Base-by-base conservation (phyloP, 2,888 invertebrate genomes). In the Eustalomyia histrio region DNA sequence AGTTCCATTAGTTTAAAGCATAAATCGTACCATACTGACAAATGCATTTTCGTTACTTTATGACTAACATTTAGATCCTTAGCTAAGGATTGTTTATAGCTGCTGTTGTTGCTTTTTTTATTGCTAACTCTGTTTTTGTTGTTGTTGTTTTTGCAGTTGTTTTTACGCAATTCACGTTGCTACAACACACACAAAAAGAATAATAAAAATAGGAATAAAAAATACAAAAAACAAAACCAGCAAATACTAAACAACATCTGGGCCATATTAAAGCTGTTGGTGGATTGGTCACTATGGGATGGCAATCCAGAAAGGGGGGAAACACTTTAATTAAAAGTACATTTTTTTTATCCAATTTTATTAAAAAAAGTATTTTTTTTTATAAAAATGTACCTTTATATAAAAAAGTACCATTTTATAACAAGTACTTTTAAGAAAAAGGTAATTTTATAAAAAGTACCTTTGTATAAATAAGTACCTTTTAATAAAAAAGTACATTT, bases 1-100 rank as follows among this genome's bases (percentile, higher is more conserved):
- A 75, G 57, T 75, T 72, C 78, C 81, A 78, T 78, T 74, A 78
- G 78, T 72, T 69, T 21, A 75, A 67, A 74, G 52, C 67, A 81
- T 78, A 81, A 81, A 74, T 78, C 63, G 78, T 63, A 35, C 14
- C 60, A 58, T 21, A 71, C 67, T 78, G 81, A 58, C 61, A 81
- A 67, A 78, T 72, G 55, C 33, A 71, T 74, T 78, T 58, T 57
- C 17, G 18, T 72, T 71, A 68, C 71, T 78, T 75, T 81, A 57
- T 71, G 61, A 74, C 69, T 78, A 60, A 61, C 57, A 61, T 57
- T 74, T 29, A 39, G 61, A 61, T 78, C 69, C 65, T 78, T 60
- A 35, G 57, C 57, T 50, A 67, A 81, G 74, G 53, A 81, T 71
- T 60, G 67, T 61, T 75, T 50, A 43, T 53, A n/a, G 18, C 16